Percentiles rank a stretch among this genome's conserved stretches.
These are phyloP conservation scores for Psittacula cyanocephala DNA, from an alignment of 2,113 vertebrate species.

Conservation along the genomic window DNA sequence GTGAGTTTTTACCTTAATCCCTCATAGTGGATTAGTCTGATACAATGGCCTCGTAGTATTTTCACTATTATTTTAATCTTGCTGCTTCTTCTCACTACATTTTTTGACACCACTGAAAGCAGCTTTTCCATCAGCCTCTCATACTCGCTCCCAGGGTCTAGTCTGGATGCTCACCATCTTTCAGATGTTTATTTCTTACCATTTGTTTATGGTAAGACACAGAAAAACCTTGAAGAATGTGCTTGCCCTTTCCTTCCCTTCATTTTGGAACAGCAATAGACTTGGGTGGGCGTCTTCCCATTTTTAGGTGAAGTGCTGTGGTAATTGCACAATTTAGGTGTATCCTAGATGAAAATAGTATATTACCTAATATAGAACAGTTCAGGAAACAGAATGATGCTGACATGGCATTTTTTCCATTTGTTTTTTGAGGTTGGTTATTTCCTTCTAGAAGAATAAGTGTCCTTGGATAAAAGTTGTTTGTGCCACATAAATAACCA, in stretches of 20 bases:
- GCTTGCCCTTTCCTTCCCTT: background rate
- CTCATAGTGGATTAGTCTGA: background rate
- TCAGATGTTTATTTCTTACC: background rate
- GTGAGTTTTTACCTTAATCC: background rate
- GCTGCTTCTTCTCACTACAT: background rate
- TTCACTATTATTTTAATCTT: background rate
- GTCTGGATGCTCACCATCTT: background rate
- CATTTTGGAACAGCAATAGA: background rate
- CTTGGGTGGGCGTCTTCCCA: background rate
- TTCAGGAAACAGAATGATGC: slow-evolving; percentile 29
- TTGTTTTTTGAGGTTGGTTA: slow-evolving; percentile 1
- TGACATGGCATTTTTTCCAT: slow-evolving; percentile 26
- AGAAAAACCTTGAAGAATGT: background rate
- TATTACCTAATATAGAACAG: slow-evolving; percentile 33
- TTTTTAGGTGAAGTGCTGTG: slow-evolving; percentile 10
- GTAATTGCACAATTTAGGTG: slow-evolving; percentile 10
- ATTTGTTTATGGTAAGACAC: background rate
- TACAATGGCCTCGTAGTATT: background rate
- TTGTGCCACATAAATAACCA: background rate
- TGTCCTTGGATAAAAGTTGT: slow-evolving; percentile 22
- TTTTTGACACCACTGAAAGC: background rate
- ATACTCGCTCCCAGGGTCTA: background rate
- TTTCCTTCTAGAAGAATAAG: background rate
- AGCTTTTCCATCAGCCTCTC: background rate
- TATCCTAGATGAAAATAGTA: background rate